Evolutionary conservation across 1,140 invertebrate species (phyloP), one percentile per base, ranked within the genome.

Genomic region (Megalonaias nervosa): DNA sequence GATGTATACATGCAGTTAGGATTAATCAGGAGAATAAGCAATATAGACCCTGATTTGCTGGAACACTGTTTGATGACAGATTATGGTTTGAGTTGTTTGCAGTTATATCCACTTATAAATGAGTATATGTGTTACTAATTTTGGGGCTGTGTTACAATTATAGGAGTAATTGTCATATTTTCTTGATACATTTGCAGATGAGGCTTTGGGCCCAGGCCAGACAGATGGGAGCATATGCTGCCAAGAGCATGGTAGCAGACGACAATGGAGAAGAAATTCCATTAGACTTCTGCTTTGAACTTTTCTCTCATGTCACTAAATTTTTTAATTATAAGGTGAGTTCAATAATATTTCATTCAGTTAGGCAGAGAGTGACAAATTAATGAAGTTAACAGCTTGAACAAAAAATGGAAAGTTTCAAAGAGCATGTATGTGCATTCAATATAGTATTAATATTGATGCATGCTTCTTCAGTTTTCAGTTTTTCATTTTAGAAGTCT

Each of bases 131-230:
- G 38, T 5, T 38, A 38, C 6, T 2, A 6, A 38, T 38, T 6
- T 2, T 38, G 38, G 31, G 38, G 9, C 38, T 9, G 6, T 48
- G 6, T 48, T 48, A 48, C 38, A 48, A 48, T 48, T 48, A 48
- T 48, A 48, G 38, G 6, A 48, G 38, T 48, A 48, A 48, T 48
- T 48, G 38, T 48, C 38, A 48, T 48, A 11, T 48, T 48, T 48
- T 5, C 38, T 48, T 48, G 38, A 48, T 48, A 48, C 38, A 48
- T 0, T 82, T 86, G 57, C 85, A 99, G 91, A 97, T 99, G 95
- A 92, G 97, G 67, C 89, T 99, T 2, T 99, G 98, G 98, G 97
- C 97, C 11, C 98, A 99, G 92, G 98, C 98, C 0, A 91, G 97
- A 78, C 97, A 99, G 91, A 99, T 99, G 98, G 98, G 98, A 16